A percentile compares a stretch with the other conserved stretches of the same genome.
phyloP scores from a whole-genome alignment of 1,140 invertebrate genomes.

The Oryctes rhinoceros region DNA sequence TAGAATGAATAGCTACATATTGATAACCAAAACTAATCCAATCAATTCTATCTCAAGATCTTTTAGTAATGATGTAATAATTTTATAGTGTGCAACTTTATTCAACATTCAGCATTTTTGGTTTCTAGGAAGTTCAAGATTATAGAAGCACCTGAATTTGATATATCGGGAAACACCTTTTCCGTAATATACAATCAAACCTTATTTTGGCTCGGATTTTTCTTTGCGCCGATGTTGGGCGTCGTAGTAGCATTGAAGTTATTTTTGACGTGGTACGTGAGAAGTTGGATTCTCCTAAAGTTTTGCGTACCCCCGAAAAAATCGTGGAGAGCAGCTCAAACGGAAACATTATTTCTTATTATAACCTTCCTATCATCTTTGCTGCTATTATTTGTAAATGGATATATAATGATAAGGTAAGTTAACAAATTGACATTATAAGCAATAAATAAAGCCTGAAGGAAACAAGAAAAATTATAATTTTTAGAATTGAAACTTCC shows the following conservation, averaged over 20 bases:
- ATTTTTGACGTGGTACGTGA: slow-evolving; percentile 74
- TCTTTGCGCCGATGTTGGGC: slow-evolving; percentile 73
- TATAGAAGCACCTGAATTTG: slow-evolving; percentile 69
- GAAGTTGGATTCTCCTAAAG: slow-evolving; percentile 64
- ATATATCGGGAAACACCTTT: slow-evolving; percentile 75
- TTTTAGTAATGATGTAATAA: too few species aligned
- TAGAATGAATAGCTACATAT: too few species aligned
- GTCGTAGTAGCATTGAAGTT: slow-evolving; percentile 72
- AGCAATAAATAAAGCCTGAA: background rate
- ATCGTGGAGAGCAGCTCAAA: slow-evolving; percentile 76
- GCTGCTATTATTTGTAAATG: slow-evolving; percentile 65
- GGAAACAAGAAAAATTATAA: background rate
- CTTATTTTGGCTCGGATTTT: slow-evolving; percentile 75
- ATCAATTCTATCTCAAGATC: too few species aligned
- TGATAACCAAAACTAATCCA: too few species aligned
- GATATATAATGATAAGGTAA: slow-evolving; percentile 69
- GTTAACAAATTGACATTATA: slow-evolving; percentile 45
- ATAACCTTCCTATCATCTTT: slow-evolving; percentile 73
- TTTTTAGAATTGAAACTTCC: slow-evolving; percentile 40
- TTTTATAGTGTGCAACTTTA: too few species aligned
- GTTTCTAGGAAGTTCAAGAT: slow-evolving; percentile 39
- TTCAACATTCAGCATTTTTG: background rate
- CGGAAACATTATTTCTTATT: slow-evolving; percentile 74
- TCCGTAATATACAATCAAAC: slow-evolving; percentile 80
- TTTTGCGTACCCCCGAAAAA: slow-evolving; percentile 68